Evolutionary conservation across 2,888 invertebrate genomes (phyloP).

Genomic region (Athripsodes cinereus): DNA sequence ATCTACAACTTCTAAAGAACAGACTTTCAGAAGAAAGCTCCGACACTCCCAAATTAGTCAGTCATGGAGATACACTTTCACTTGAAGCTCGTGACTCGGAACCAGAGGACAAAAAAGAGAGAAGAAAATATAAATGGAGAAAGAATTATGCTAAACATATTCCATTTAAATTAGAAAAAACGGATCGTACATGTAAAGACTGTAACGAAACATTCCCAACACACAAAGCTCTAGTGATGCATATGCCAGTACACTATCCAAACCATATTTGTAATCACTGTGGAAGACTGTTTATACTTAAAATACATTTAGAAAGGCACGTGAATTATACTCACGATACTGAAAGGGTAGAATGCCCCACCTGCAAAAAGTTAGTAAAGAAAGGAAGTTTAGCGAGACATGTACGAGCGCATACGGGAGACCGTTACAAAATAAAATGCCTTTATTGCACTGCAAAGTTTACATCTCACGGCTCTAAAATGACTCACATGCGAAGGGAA

Average conservation of each 20-base stretch:
- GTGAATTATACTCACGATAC: conserved; percentile 8
- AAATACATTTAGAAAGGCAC: conserved; percentile 10
- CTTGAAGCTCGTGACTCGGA: background rate
- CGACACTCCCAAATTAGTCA: background rate
- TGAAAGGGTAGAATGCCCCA: conserved; percentile 9
- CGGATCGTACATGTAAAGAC: conserved; percentile 11
- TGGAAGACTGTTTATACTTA: conserved; percentile 16
- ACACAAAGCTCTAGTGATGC: conserved; percentile 13
- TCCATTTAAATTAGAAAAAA: conserved; percentile 6
- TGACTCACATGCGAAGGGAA: conserved; percentile 36
- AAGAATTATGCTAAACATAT: background rate
- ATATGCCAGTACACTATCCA: conserved; percentile 21
- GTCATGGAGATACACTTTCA: background rate
- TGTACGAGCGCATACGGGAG: conserved; percentile 3
- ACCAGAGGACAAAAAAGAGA: background rate
- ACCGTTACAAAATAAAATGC: conserved; percentile 33
- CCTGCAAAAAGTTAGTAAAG: conserved; percentile 7
- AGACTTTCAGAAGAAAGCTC: background rate
- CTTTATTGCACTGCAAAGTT: conserved; percentile 38
- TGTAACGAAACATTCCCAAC: conserved; percentile 18
- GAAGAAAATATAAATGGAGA: background rate
- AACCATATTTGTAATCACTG: conserved; percentile 22
- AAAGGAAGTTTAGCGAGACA: conserved; percentile 11
- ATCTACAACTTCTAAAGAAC: background rate
- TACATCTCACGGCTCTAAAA: conserved; percentile 40